Percentiles rank a stretch among this genome's conserved stretches.
Evolutionary conservation across 2,113 vertebrate genomes (phyloP).

Genomic region (Ageneiosus marmoratus): DNA sequence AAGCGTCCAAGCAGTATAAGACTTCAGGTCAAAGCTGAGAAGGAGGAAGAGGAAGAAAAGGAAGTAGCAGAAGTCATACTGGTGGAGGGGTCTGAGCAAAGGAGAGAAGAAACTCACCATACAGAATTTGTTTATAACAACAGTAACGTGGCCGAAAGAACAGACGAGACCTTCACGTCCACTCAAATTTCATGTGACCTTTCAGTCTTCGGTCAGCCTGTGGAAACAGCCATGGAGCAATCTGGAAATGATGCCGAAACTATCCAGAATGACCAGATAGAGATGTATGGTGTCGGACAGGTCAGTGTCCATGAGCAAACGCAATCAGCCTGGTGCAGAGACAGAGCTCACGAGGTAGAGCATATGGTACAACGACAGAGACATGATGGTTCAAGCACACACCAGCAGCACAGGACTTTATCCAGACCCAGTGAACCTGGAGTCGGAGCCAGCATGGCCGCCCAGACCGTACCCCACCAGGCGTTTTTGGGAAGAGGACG

Average conservation of each 20-base stretch:
- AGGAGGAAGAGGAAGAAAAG: slow-evolving; percentile 49
- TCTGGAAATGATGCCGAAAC: not conserved
- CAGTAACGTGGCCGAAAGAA: not conserved
- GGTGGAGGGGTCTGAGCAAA: slow-evolving; percentile 6
- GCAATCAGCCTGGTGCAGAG: slow-evolving; percentile 27
- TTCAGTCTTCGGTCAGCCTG: slow-evolving; percentile 5
- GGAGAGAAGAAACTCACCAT: slow-evolving; percentile 13
- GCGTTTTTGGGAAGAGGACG: slow-evolving; percentile 29
- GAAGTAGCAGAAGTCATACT: slow-evolving; percentile 26
- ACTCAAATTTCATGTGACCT: slow-evolving; percentile 25
- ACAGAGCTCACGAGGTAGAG: not conserved
- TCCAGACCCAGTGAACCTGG: not conserved
- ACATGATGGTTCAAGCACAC: not conserved
- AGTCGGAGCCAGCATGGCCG: not conserved
- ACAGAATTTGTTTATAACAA: slow-evolving; percentile 9
- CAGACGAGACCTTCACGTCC: slow-evolving; percentile 7
- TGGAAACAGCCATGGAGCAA: slow-evolving; percentile 2
- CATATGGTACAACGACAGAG: slow-evolving; percentile 5
- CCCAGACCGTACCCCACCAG: not conserved
- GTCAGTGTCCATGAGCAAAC: slow-evolving; percentile 9
- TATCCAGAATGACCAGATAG: not conserved
- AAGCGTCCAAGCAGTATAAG: not conserved
- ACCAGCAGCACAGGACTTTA: slow-evolving; percentile 43
- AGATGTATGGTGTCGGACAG: slow-evolving; percentile 7
- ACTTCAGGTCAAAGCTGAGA: slow-evolving; percentile 56